Base-by-base conservation (phyloP, 2,797 vertebrate species). In the Melanotaenia boesemani region DNA sequence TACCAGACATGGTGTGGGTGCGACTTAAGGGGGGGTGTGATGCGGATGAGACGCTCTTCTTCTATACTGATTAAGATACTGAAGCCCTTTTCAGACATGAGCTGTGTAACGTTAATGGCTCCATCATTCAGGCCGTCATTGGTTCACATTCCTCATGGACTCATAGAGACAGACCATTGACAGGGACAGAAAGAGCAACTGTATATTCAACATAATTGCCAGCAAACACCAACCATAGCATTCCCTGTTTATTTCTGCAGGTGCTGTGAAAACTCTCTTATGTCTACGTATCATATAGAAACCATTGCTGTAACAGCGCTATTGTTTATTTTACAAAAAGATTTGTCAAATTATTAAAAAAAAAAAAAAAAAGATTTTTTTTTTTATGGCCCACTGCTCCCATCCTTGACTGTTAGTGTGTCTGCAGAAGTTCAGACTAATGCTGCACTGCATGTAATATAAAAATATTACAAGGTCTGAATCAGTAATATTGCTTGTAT, bases 31-130 rank as follows among this genome's bases (percentile, higher is more conserved):
- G 26, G 36, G 36, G 58, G 67, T 52, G n/a, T 59, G 26, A 64
- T 12, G 11, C 56, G 2, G 63, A 41, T 26, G 59, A 56, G 66
- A 52, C 44, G 68, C 15, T 44, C 15, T 15, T 44, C 41, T 44
- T 15, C 62, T 72, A 32, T n/a, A 58, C 16, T 55, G 24, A 67
- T 13, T 65, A 20, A 41, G 72, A 44, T 32, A 5, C 61, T 52
- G 11, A 52, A 22, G 22, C 24, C 12, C 22, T 54, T 26, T 54
- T 54, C 52, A 26, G 52, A 54, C 24, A 50, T 22, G 46, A 20
- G 6, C 24, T 9, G 3, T 54, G 22, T 6, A 13, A 54, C 4
- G 22, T 54, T 52, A 24, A 22, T 24, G 22, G 22, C 22, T 52
- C 50, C 50, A 52, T 52, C 50, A 52, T 12, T 52, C n/a, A 50